phyloP scores from a whole-genome alignment of 2,888 invertebrate species.

The Orthosia gothica region DNA sequence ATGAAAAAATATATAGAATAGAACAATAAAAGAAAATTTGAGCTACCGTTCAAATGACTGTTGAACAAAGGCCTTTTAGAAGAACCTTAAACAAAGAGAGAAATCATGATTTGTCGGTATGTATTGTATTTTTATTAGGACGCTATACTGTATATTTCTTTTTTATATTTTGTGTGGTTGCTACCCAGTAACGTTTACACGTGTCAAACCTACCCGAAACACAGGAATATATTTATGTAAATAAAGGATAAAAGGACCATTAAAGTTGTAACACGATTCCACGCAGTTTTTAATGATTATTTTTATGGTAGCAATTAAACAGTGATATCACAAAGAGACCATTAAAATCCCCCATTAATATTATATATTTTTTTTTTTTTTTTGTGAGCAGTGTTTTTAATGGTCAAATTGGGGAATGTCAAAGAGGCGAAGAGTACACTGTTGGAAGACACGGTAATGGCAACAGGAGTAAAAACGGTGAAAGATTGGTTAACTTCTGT shows the following conservation, averaged over 20 bases:
- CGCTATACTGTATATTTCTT: not conserved
- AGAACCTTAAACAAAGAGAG: conserved; percentile 37
- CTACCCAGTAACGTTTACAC: not conserved
- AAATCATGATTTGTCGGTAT: conserved; percentile 36
- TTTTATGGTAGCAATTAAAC: conserved; percentile 17
- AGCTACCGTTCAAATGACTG: conserved; percentile 36
- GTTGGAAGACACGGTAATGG: too few species aligned
- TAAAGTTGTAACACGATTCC: conserved; percentile 9
- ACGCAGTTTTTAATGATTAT: not conserved
- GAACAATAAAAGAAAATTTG: conserved; percentile 14
- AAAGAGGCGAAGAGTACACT: too few species aligned
- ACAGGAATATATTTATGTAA: conserved; percentile 6
- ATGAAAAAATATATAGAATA: conserved; percentile 5
- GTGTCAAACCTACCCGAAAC: not conserved
- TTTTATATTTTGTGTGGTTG: conserved; percentile 6
- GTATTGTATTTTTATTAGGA: conserved; percentile 36
- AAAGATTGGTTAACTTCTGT: too few species aligned
- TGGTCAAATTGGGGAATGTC: too few species aligned
- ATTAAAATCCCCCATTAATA: too few species aligned
- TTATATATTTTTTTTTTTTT: too few species aligned
- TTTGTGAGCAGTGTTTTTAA: too few species aligned
- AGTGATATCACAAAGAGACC: conserved; percentile 1
- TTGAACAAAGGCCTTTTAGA: conserved; percentile 44
- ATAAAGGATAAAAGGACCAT: conserved; percentile 13
- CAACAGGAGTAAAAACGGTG: too few species aligned